Evolutionary conservation across 2,113 vertebrate genomes (phyloP).

Genomic region (Tor tambroides): DNA sequence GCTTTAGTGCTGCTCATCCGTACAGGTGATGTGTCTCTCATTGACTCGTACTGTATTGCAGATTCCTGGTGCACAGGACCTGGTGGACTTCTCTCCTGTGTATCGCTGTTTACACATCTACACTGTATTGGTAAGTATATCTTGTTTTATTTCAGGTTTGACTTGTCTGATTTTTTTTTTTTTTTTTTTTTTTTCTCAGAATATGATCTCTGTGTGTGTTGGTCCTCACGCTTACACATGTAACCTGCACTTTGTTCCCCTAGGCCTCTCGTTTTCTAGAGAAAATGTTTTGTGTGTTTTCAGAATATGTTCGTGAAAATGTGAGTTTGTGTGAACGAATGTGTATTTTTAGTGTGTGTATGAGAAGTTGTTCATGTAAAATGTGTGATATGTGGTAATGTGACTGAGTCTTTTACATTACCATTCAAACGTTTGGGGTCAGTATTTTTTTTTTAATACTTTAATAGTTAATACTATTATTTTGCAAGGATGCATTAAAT

Average conservation of each 20-base stretch:
- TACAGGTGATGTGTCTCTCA: conserved; percentile 20
- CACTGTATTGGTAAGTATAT: conserved; percentile 84
- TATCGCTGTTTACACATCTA: conserved; percentile 97
- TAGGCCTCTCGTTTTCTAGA: neutral
- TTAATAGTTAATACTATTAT: too few species aligned
- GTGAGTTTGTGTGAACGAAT: neutral
- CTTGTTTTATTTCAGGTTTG: neutral
- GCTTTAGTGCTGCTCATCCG: neutral
- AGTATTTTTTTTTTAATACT: too few species aligned
- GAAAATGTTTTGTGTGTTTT: neutral
- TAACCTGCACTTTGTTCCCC: neutral
- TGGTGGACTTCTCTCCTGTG: conserved; percentile 97
- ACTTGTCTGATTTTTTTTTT: too few species aligned
- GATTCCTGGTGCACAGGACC: conserved; percentile 91
- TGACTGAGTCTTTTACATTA: neutral
- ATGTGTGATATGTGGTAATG: neutral
- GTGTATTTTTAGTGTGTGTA: neutral
- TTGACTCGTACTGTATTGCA: conserved; percentile 59
- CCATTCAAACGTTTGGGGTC: neutral
- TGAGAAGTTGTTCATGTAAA: neutral
- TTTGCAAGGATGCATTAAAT: neutral
- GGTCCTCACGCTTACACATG: neutral
- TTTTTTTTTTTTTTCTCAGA: too few species aligned
- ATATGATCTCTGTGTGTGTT: neutral
- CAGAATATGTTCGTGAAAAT: neutral